Base-by-base conservation (phyloP, 2,113 vertebrate genomes). In the Gobiocypris rarus region DNA sequence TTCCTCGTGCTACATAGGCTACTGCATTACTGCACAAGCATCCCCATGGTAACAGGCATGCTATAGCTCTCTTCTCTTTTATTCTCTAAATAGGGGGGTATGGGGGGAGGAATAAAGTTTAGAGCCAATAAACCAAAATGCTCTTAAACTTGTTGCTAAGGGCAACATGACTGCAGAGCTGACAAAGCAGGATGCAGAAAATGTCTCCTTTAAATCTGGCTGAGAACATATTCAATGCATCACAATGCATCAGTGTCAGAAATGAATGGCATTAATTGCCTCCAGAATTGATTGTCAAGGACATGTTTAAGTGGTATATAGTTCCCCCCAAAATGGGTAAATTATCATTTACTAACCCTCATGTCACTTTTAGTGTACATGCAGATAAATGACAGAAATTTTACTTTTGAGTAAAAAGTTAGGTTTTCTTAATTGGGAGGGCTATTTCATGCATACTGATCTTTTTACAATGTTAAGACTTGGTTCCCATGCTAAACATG, bases 21-120 rank as follows among this genome's bases (percentile, higher is more conserved):
- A 91, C 92, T 90, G 92, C 90, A 93, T 91, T 91, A 93, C 92
- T 93, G 92, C 92, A 80, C 91, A 85, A 93, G 87, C 89, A 92
- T 94, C 92, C 91, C 94, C 93, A 94, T 94, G 92, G 93, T 90
- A 94, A 94, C 94, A 93, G 91, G 89, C 87, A 90, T 92, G 91
- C 41, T 11, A 26, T 50, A 7, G 0, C 80, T 43, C 65, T 45
- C 73, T 11, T 24, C 43, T 80, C 81, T 88, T 67, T 41, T 38
- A n/a, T 75, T 80, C 81, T 86, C 5, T 38, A 38, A 7, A 38
- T 38, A 38, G 38, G 38, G 34, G 38, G 38, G 38, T 38, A 38
- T 7, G 1, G 5, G 38, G 6, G 38, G 38, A 2, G 38, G 38
- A 38, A 4, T 3, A 34, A 34, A 4, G 34, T 34, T 34, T 34